Base-by-base conservation (phyloP, 1,140 invertebrate species). In the Cardiocondyla obscurior region DNA sequence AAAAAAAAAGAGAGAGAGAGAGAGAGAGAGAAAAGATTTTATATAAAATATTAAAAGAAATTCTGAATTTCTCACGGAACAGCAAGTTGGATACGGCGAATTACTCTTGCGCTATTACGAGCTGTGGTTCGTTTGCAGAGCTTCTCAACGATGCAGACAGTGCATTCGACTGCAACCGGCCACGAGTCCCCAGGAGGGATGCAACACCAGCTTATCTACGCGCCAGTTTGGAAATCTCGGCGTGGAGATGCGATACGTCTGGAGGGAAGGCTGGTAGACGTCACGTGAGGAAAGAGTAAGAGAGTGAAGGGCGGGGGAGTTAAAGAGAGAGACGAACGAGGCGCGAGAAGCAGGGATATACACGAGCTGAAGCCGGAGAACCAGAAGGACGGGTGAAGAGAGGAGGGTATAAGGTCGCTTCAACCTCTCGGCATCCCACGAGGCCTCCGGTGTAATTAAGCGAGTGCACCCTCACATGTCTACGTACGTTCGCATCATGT, bases 401-500 rank as follows among this genome's bases (percentile, higher is more conserved):
- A 74, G 51, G 73, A 55, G 79, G 82, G 86, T 86, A 87, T 91
- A 91, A 92, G 90, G 90, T 92, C 90, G 89, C 88, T 92, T 90
- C 87, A 92, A 90, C 90, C 91, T 92, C 89, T 90, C 90, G 86
- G 88, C 83, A 87, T 93, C 93, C 93, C 92, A 91, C 90, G 93
- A 93, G 93, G 88, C 87, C 87, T 84, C 87, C 86, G 90, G 92
- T 93, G 93, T 94, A 94, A 94, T 94, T 93, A 94, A 94, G 93
- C 93, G 93, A 93, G 92, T 93, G 93, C 93, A 93, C 92, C 91
- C 93, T 92, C 92, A 93, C 92, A 93, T 92, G 93, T 92, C 91
- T 93, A 93, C 91, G 89, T 93, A 93, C 90, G 90, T 84, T 92
- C 91, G 86, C 92, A 90, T 91, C 90, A 90, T 88, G 85, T 92